Evolutionary conservation across 2,113 vertebrate species (phyloP), one percentile per base, ranked within the genome.

Genomic region (Bombycilla garrulus): DNA sequence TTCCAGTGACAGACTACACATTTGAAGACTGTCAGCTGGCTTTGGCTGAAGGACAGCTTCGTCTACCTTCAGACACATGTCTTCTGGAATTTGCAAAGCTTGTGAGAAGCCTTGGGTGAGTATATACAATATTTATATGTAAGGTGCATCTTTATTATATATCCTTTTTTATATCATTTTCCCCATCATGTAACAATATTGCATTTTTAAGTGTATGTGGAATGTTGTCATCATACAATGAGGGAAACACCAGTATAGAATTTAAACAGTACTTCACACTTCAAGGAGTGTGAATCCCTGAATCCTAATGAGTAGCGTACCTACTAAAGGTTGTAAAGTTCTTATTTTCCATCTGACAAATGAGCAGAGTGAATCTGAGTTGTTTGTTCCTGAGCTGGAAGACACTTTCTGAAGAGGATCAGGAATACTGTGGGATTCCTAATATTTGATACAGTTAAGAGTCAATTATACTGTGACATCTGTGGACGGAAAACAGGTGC

Each of bases 1-100:
- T 99, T 73, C 97, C 99, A 5, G 98, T 99, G 92, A 99, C 99
- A 8, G 99, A 99, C 96, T 99, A 99, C 94, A 99, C 99, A 3
- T 99, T 99, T 94, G 99, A 99, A 97, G 99, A 99, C 96, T 99
- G 99, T 98, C 99, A 99, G 98, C 98, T 99, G 93, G 98, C 99
- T 92, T 98, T 99, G 98, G 99, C 99, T 19, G 98, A 99, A 86
- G 99, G 99, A 93, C 99, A 99, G 92, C 98, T 99, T 79, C 98
- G 98, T 40, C 98, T 99, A 23, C 99, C 99, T 18, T 97, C 98
- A 22, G 98, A 99, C 96, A 99, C 99, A 0, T 99, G 99, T 96
- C 98, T 99, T 45, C 82, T 99, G 81, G 99, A 99, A 96, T 99
- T 99, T 81, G 99, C 99, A 96, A 98, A 98, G 96, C 99, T 99